A percentile compares a stretch with the other conserved stretches of the same genome.
phyloP scores from a whole-genome alignment of 2,888 invertebrate genomes.

The Macrophya alboannulata region DNA sequence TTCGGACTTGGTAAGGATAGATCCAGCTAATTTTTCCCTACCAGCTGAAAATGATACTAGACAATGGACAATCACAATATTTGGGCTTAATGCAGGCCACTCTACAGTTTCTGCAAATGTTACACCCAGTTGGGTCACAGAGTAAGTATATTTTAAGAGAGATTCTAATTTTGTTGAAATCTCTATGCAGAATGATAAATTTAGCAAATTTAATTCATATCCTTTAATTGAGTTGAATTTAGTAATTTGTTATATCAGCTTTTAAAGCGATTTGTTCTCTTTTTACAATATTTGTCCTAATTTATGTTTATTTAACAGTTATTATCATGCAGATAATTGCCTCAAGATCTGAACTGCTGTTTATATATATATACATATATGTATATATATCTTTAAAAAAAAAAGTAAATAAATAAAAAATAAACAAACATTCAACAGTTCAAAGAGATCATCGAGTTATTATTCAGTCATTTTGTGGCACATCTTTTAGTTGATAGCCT shows the following conservation, averaged over 20 bases:
- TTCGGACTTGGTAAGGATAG: conserved; percentile 83
- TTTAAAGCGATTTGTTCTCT: not conserved
- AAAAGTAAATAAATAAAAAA: not conserved
- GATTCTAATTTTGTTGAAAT: not conserved
- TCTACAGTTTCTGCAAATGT: conserved; percentile 85
- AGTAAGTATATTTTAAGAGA: conserved; percentile 76
- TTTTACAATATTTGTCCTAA: not conserved
- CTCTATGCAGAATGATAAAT: not conserved
- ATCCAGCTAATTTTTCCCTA: conserved; percentile 81
- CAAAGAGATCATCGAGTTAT: conserved; percentile 34
- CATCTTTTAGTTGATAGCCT: conserved; percentile 69
- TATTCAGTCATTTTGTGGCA: conserved; percentile 35
- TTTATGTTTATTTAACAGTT: conserved; percentile 5
- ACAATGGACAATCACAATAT: conserved; percentile 81
- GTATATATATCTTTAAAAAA: no score
- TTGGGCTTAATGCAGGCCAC: conserved; percentile 86
- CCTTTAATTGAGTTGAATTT: not conserved
- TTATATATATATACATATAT: not conserved
- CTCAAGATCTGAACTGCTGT: not conserved
- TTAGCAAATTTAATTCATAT: not conserved
- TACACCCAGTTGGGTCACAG: conserved; percentile 81
- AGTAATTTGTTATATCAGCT: not conserved
- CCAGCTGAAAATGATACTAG: conserved; percentile 76
- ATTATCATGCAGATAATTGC: conserved; percentile 2
- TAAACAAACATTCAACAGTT: conserved; percentile 73